Percentiles rank a stretch among this genome's conserved stretches.
phyloP scores from a whole-genome alignment of 2,113 vertebrate genomes.

The Notarius lentiginosus region DNA sequence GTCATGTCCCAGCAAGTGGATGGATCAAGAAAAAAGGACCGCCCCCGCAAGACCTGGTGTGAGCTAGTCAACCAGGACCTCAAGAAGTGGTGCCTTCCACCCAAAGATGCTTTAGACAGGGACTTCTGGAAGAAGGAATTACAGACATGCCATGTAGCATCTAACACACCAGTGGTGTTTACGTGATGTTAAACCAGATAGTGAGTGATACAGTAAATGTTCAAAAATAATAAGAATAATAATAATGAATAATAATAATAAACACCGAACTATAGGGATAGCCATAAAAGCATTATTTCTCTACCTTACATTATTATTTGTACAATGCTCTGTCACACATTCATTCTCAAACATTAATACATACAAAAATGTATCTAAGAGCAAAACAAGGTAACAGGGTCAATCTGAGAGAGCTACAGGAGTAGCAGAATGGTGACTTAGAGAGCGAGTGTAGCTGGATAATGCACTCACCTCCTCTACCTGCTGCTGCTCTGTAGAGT shows the following conservation, averaged over 20 bases:
- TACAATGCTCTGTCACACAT: neutral
- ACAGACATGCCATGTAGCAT: too few relatives aligned
- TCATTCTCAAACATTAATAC: neutral
- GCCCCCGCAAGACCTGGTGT: too few relatives aligned
- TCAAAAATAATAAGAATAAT: neutral
- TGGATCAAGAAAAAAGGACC: too few relatives aligned
- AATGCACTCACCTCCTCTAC: constrained; percentile 64
- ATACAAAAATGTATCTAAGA: neutral
- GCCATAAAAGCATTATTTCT: neutral
- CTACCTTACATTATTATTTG: neutral
- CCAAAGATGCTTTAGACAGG: too few relatives aligned
- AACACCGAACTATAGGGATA: neutral
- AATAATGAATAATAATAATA: neutral
- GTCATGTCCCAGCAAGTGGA: too few relatives aligned
- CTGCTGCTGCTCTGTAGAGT: neutral
- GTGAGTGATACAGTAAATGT: neutral
- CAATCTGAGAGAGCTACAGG: neutral
- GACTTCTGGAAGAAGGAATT: too few relatives aligned
- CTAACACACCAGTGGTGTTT: too few relatives aligned
- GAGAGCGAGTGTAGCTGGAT: neutral
- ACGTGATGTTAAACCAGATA: too few relatives aligned
- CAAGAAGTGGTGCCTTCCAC: too few relatives aligned
- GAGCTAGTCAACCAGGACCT: too few relatives aligned
- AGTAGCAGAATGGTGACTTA: neutral
- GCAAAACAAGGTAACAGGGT: neutral